A percentile compares a stretch with the other conserved stretches of the same genome.
Evolutionary conservation across 2,113 vertebrate genomes (phyloP).

Genomic region (Heterotilapia buettikoferi): DNA sequence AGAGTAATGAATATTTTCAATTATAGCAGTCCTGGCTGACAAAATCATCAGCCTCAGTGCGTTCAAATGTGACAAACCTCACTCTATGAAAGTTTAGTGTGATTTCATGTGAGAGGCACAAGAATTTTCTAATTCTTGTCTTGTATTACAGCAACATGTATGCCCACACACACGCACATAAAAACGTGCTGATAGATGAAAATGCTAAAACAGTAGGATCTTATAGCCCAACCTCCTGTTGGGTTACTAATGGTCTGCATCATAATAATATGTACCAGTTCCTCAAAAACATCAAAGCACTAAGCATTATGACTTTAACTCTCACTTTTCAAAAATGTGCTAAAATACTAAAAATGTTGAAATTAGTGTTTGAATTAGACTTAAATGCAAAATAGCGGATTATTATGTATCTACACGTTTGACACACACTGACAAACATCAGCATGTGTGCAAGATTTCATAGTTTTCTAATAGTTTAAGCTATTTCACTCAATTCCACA

Average conservation of each 20-base stretch:
- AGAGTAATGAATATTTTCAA: conserved; percentile 43
- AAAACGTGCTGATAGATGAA: background rate
- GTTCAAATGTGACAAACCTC: background rate
- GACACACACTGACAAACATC: background rate
- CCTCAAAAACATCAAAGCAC: conserved; percentile 38
- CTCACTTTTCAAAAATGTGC: background rate
- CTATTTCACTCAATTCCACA: background rate
- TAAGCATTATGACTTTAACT: background rate
- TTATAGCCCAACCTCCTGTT: background rate
- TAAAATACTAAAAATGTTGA: background rate
- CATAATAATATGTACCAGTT: conserved; percentile 28
- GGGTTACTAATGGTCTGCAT: conserved; percentile 28
- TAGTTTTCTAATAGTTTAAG: background rate
- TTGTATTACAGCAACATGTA: background rate
- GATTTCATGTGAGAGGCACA: background rate
- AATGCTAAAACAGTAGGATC: background rate
- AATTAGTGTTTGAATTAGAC: background rate
- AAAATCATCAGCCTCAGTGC: conserved; percentile 1
- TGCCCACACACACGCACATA: background rate
- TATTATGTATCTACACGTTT: background rate
- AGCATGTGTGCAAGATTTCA: background rate
- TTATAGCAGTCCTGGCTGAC: conserved; percentile 20
- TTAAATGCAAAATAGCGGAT: background rate
- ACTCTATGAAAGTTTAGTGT: background rate
- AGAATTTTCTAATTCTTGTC: background rate